Base-by-base conservation (phyloP, 2,888 invertebrate species). In the Mesochorus sp. region DNA sequence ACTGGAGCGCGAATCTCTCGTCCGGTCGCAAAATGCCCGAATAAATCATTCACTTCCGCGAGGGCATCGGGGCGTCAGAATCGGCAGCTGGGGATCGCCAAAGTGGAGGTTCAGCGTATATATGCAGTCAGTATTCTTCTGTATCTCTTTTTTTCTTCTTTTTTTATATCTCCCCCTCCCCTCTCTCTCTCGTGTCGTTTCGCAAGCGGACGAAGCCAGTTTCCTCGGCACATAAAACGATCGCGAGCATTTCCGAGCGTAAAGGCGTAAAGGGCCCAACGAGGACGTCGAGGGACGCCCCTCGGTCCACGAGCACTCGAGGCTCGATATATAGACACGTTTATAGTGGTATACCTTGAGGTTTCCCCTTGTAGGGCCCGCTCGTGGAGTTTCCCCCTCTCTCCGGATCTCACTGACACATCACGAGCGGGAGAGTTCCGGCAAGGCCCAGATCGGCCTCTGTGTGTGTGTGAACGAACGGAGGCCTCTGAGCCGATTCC, bases 41-140 rank as follows among this genome's bases (percentile, higher is more conserved):
- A 76, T 76, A 76, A 76, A 72, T 76, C 72, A 76, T 76, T 76
- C 72, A 67, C 76, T 72, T 76, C 72, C 76, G 76, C 66, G 67
- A 76, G 76, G 66, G 76, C 24, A 74, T 59, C 72, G 59, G 59
- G 70, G 47, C 76, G 55, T 61, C 62, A 66, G 62, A 44, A 72
- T 72, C 76, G 66, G 72, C 76, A 72, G 72, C 76, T 72, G 67
- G 59, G 76, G 67, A 76, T 67, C 53, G 64, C 37, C 49, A 37
- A 49, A 66, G 66, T 68, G 55, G 67, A 57, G 55, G 34, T 34
- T 12, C 55, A 55, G 42, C 19, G 4, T 49, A n/a, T 57, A 44
- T 55, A 47, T 19, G 12, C 10, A 53, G 70, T 73, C 44, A 34
- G 57, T 24, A 37, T 47, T 74, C 76, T 44, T 26, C 14, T 42